phyloP scores from a whole-genome alignment of 1,140 invertebrate genomes.

The Chlorops oryzae region DNA sequence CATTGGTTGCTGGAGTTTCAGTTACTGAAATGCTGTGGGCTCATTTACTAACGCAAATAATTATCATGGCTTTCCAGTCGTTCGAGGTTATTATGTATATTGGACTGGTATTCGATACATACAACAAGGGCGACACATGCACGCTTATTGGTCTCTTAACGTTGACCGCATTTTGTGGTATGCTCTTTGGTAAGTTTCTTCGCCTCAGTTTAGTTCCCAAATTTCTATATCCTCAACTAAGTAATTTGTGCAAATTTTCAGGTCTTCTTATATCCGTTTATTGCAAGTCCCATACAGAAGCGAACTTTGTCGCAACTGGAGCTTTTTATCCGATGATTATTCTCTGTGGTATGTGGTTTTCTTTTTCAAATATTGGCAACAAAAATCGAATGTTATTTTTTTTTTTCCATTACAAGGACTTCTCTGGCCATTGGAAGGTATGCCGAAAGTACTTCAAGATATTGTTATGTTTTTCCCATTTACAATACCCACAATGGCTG shows the following conservation, averaged over 20 bases:
- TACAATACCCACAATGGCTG: slow-evolving; percentile 59
- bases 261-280: slow-evolving; percentile 71
- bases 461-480: slow-evolving; percentile 59
- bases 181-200: slow-evolving; percentile 59
- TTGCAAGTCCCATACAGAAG: slow-evolving; percentile 68
- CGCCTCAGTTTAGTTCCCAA: background rate
- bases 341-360: slow-evolving; percentile 62
- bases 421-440: slow-evolving; percentile 85
- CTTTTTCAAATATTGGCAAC: slow-evolving; percentile 4
- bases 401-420: slow-evolving; percentile 69
- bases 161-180: slow-evolving; percentile 60
- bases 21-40: slow-evolving; percentile 64
- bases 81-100: slow-evolving; percentile 55
- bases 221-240: background rate
- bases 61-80: slow-evolving; percentile 66
- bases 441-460: slow-evolving; percentile 54
- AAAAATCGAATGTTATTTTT: background rate
- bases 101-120: slow-evolving; percentile 56
- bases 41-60: slow-evolving; percentile 68
- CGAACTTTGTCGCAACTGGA: slow-evolving; percentile 77
- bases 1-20: slow-evolving; percentile 65
- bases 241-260: slow-evolving; percentile 5
- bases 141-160: slow-evolving; percentile 54
- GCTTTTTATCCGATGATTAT: slow-evolving; percentile 83
- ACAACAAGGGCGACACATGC: slow-evolving; percentile 56